Percentiles rank a stretch among this genome's conserved stretches.
phyloP scores from a whole-genome alignment of 2,113 vertebrate species.

The Perca flavescens region DNA sequence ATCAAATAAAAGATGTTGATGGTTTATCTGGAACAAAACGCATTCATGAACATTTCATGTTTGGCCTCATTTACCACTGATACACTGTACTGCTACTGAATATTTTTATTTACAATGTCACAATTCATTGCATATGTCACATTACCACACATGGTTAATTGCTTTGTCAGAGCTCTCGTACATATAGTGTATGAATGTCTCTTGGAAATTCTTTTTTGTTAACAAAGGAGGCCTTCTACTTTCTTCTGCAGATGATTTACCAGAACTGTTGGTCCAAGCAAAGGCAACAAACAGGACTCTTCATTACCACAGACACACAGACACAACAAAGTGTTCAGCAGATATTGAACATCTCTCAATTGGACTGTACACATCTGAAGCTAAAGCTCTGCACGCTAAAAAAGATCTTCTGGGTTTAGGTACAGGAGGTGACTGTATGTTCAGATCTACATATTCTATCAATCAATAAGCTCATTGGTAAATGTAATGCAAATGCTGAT shows the following conservation, averaged over 20 bases:
- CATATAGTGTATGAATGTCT: neutral
- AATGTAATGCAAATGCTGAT: neutral
- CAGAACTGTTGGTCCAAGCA: neutral
- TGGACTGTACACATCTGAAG: neutral
- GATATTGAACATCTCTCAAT: neutral
- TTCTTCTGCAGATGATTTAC: no score
- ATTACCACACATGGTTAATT: conserved; percentile 1
- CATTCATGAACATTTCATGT: neutral
- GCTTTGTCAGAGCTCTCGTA: neutral
- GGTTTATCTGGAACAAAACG: neutral
- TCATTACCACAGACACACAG: neutral
- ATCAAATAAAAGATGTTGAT: neutral
- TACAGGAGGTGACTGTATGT: neutral
- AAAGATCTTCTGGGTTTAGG: neutral
- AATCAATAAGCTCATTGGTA: neutral
- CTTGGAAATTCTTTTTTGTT: neutral
- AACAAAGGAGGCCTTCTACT: neutral
- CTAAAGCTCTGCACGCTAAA: neutral
- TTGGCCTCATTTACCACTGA: neutral
- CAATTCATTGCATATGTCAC: conserved; percentile 4
- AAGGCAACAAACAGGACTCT: neutral
- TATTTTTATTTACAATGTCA: conserved; percentile 38
- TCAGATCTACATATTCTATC: neutral
- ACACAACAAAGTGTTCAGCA: neutral
- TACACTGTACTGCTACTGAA: neutral